Conservation (phyloP, 1,140 invertebrate species). For the Pseudobourletiella spinata region DNA sequence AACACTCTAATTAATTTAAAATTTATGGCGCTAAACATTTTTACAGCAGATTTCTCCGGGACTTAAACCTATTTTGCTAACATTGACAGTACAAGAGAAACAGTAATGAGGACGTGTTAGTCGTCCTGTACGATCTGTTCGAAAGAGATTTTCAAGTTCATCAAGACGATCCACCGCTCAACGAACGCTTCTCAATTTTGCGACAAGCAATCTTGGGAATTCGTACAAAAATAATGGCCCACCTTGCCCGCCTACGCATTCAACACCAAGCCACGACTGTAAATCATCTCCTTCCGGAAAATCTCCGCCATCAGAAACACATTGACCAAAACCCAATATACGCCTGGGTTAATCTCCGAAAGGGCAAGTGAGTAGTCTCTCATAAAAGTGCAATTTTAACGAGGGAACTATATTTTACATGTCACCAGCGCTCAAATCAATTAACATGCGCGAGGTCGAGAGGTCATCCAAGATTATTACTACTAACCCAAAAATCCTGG, state of each 20-base stretch:
- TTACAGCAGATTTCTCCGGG: too few species aligned
- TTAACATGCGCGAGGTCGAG: too few species aligned
- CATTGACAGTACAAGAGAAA: background rate
- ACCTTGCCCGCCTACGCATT: slow-evolving; percentile 23
- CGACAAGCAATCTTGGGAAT: slow-evolving; percentile 11
- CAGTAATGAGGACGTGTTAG: slow-evolving; percentile 19
- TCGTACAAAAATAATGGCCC: slow-evolving; percentile 29
- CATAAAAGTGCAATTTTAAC: too few species aligned
- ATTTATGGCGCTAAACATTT: too few species aligned
- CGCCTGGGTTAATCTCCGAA: slow-evolving; percentile 25
- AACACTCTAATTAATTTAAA: too few species aligned
- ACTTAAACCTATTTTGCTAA: too few species aligned
- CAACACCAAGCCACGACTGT: slow-evolving; percentile 21
- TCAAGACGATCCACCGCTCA: slow-evolving; percentile 6
- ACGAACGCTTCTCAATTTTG: background rate
- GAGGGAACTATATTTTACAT: too few species aligned
- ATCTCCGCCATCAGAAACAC: slow-evolving; percentile 16
- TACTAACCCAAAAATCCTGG: too few species aligned
- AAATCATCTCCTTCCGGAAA: slow-evolving; percentile 19
- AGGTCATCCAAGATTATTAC: too few species aligned
- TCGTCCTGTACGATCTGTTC: slow-evolving; percentile 25
- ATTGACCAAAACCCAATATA: slow-evolving; percentile 31
- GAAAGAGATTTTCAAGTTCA: slow-evolving; percentile 21
- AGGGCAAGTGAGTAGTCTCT: background rate
- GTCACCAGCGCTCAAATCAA: too few species aligned